Evolutionary conservation across 2,113 vertebrate species (phyloP).

Genomic region (Choloepus hoffmanni): DNA sequence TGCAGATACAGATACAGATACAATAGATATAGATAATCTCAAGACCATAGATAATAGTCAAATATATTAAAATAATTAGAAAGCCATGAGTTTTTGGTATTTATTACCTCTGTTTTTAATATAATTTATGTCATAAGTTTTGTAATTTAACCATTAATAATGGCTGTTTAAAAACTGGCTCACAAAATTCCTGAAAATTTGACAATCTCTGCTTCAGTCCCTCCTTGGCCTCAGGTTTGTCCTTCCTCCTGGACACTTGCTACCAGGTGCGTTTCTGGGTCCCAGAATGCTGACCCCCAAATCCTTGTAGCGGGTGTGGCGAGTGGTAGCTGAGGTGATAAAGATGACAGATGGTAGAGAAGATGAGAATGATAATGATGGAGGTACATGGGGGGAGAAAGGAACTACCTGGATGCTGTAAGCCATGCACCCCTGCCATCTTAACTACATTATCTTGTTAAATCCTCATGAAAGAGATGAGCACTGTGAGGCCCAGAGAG

Average conservation of each 20-base stretch:
- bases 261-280: background rate
- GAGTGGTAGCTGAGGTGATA: background rate
- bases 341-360: background rate
- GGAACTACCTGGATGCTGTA: background rate
- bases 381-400: background rate
- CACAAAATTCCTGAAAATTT: constrained; percentile 38
- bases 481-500: background rate
- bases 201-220: background rate
- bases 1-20: background rate
- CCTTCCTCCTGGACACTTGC: background rate
- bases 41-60: constrained; percentile 40
- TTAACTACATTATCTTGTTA: background rate
- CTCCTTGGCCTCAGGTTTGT: background rate
- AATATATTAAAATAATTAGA: background rate
- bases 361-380: background rate
- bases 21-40: background rate
- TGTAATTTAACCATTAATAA: constrained; percentile 28
- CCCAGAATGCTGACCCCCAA: background rate
- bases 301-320: background rate
- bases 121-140: constrained; percentile 15
- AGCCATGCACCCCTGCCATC: background rate
- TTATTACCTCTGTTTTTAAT: background rate
- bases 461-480: background rate
- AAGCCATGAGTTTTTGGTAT: constrained; percentile 20
- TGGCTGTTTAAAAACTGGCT: constrained; percentile 4